Evolutionary conservation across 2,888 invertebrate genomes (phyloP).

Genomic region (Steinernema scapterisci): DNA sequence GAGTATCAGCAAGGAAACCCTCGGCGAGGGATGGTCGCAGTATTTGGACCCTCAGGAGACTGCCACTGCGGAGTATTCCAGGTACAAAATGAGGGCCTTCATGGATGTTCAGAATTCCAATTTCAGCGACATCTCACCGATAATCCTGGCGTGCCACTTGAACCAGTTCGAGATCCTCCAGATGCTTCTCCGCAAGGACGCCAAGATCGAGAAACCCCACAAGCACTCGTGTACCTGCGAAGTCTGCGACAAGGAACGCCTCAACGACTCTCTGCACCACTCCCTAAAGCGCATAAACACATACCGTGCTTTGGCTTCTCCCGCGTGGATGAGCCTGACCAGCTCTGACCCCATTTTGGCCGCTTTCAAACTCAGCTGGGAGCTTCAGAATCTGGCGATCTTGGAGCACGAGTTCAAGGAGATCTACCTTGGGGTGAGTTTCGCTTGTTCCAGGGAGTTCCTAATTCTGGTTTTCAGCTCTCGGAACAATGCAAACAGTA

Average conservation of each 20-base stretch:
- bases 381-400: constrained; percentile 70
- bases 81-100: constrained; percentile 42
- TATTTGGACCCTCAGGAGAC: constrained; percentile 67
- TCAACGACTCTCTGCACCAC: constrained; percentile 71
- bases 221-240: constrained; percentile 50
- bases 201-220: constrained; percentile 63
- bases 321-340: constrained; percentile 73
- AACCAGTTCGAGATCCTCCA: constrained; percentile 74
- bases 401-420: constrained; percentile 72
- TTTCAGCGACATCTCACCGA: constrained; percentile 63
- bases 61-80: constrained; percentile 72
- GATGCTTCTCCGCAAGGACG: constrained; percentile 69
- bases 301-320: constrained; percentile 72
- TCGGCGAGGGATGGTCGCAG: constrained; percentile 72
- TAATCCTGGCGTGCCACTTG: constrained; percentile 63
- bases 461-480: constrained; percentile 50
- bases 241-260: constrained; percentile 68
- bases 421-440: constrained; percentile 53
- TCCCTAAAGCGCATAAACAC: constrained; percentile 70
- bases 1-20: constrained; percentile 68
- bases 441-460: too few species aligned
- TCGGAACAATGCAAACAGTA: constrained; percentile 72
- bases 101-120: neutral
- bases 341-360: constrained; percentile 72
- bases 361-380: constrained; percentile 72